phyloP scores from a whole-genome alignment of 2,888 invertebrate genomes.

The Crocallis elinguaria region DNA sequence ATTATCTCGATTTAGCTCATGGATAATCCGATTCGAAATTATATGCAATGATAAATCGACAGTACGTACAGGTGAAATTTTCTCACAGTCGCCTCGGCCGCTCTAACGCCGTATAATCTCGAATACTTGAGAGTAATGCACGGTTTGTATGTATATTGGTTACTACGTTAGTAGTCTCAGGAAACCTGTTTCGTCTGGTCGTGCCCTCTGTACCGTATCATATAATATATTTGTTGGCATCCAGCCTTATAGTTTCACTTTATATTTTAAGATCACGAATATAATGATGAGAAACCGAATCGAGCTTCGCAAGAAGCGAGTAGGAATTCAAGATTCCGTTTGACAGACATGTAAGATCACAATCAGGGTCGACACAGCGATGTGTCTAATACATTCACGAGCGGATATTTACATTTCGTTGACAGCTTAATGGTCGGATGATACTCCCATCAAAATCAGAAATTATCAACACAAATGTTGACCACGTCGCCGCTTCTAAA shows the following conservation, averaged over 20 bases:
- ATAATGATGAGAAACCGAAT: conserved; percentile 49
- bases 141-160: conserved; percentile 79
- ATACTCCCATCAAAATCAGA: conserved; percentile 48
- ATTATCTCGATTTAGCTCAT: conserved; percentile 38
- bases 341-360: conserved; percentile 39
- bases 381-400: conserved; percentile 37
- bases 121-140: conserved; percentile 71
- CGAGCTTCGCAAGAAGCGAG: conserved; percentile 29
- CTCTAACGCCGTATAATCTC: conserved; percentile 69
- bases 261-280: conserved; percentile 63
- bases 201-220: conserved; percentile 77
- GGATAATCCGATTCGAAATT: conserved; percentile 44
- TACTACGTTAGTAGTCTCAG: conserved; percentile 77
- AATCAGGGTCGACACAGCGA: conserved; percentile 41
- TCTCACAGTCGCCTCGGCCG: conserved; percentile 68
- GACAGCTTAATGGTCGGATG: conserved; percentile 56
- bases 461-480: conserved; percentile 47
- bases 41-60: conserved; percentile 53
- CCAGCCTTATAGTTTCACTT: conserved; percentile 74
- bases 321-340: conserved; percentile 28
- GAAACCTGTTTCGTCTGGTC: conserved; percentile 75
- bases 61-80: conserved; percentile 75
- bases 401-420: conserved; percentile 48
- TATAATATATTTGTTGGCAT: conserved; percentile 61
- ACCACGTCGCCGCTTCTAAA: conserved; percentile 42